phyloP scores from a whole-genome alignment of 2,888 invertebrate genomes.

The Ptilodon capucinus region DNA sequence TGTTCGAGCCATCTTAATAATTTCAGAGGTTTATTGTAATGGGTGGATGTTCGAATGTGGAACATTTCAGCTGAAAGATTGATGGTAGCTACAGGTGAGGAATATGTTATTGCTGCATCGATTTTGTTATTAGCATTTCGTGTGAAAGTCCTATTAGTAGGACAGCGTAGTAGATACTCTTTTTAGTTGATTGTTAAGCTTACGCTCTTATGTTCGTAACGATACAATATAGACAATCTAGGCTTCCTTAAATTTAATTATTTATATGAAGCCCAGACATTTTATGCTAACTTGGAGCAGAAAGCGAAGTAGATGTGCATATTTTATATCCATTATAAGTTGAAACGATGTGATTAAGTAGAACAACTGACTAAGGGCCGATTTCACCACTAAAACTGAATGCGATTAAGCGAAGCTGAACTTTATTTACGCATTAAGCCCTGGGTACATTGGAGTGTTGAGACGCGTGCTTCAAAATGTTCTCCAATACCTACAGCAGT shows the following conservation, averaged over 20 bases:
- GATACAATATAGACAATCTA: too few species aligned
- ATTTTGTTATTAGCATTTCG: not conserved
- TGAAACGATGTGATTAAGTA: not conserved
- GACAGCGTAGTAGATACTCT: too few species aligned
- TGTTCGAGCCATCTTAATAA: slow-evolving; percentile 28
- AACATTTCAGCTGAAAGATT: slow-evolving; percentile 24
- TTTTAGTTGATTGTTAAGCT: too few species aligned
- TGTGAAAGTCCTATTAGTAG: not conserved
- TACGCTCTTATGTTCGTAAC: too few species aligned
- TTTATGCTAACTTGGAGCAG: not conserved
- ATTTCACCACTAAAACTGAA: too few species aligned
- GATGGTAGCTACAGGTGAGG: slow-evolving; percentile 16
- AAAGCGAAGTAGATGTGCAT: not conserved
- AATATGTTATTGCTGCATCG: not conserved
- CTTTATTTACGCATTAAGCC: too few species aligned
- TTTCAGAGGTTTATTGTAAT: slow-evolving; percentile 4
- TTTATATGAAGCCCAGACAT: not conserved
- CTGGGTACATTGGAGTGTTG: too few species aligned
- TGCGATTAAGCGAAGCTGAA: too few species aligned
- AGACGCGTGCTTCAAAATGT: too few species aligned
- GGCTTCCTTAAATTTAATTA: not conserved
- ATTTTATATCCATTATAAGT: not conserved
- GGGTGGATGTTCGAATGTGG: slow-evolving; percentile 3
- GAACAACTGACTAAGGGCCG: not conserved
- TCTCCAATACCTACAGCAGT: too few species aligned